phyloP scores from a whole-genome alignment of 2,797 vertebrate genomes.

The Denticeps clupeoides region DNA sequence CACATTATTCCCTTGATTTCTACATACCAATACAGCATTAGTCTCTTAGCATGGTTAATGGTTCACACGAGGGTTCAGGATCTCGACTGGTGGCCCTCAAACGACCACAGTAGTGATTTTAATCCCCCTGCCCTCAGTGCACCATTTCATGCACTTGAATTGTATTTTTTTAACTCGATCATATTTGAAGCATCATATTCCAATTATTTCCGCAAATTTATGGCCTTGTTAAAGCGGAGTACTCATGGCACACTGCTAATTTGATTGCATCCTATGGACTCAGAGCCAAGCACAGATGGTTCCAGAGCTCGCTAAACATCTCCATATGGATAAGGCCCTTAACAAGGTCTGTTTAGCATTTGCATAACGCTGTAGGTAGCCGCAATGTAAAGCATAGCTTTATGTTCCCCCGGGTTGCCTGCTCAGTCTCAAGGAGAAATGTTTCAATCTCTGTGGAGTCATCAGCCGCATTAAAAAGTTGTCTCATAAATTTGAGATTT shows the following conservation, averaged over 20 bases:
- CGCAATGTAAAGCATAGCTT: conserved; percentile 19
- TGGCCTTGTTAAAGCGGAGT: conserved; percentile 34
- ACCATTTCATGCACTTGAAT: conserved; percentile 12
- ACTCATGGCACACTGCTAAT: conserved; percentile 29
- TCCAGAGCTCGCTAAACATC: conserved; percentile 26
- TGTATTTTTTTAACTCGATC: conserved; percentile 26
- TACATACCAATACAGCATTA: no score
- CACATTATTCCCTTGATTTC: no score
- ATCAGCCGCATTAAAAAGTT: no score
- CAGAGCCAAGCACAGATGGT: conserved; percentile 36
- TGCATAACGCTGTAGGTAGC: conserved; percentile 29
- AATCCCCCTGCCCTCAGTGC: no score
- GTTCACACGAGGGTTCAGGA: no score
- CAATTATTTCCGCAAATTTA: conserved; percentile 35
- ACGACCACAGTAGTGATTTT: no score
- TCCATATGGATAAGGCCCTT: conserved; percentile 34
- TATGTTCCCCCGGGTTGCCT: no score
- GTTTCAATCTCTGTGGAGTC: no score
- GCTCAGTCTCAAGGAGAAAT: no score
- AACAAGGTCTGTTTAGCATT: conserved; percentile 31
- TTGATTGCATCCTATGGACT: conserved; percentile 36
- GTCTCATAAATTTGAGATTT: no score
- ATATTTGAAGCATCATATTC: conserved; percentile 35
- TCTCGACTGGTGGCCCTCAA: no score
- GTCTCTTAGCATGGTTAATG: no score